A percentile compares a stretch with the other conserved stretches of the same genome.
Conservation (phyloP, 2,888 invertebrate genomes). For the Marronus borbonicus region DNA sequence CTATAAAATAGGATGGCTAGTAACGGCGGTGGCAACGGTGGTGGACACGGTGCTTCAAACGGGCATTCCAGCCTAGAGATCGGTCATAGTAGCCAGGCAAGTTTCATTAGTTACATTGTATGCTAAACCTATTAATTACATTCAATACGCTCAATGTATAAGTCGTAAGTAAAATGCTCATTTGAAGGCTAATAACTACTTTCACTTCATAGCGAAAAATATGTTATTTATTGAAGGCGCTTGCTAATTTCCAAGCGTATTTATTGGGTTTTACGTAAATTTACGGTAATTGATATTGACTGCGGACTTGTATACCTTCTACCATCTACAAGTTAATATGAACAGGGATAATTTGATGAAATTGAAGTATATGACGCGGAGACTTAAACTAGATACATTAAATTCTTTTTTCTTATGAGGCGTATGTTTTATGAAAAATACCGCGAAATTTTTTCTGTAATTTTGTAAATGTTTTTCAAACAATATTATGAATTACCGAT, state of each 20-base stretch:
- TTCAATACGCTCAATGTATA: background rate
- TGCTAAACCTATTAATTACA: background rate
- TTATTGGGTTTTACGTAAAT: background rate
- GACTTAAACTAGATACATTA: too few species aligned
- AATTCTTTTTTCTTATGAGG: too few species aligned
- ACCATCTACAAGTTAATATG: too few species aligned
- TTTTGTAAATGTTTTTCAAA: too few species aligned
- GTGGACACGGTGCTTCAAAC: conserved; percentile 61
- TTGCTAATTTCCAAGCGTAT: background rate
- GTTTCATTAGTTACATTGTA: conserved; percentile 10
- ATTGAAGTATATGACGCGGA: too few species aligned
- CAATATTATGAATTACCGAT: too few species aligned
- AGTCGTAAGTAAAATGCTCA: background rate
- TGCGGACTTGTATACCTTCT: too few species aligned
- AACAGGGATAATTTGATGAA: too few species aligned
- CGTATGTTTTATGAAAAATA: too few species aligned
- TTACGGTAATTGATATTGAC: background rate
- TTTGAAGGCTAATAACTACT: conserved; percentile 24
- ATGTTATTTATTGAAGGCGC: background rate
- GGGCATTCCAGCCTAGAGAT: conserved; percentile 74
- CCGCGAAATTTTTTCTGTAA: too few species aligned
- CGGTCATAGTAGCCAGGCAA: conserved; percentile 71
- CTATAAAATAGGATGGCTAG: conserved; percentile 51
- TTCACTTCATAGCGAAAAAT: conserved; percentile 7
- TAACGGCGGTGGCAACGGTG: background rate